Evolutionary conservation across 2,888 invertebrate genomes (phyloP).

Genomic region (Anthoptus insignis): DNA sequence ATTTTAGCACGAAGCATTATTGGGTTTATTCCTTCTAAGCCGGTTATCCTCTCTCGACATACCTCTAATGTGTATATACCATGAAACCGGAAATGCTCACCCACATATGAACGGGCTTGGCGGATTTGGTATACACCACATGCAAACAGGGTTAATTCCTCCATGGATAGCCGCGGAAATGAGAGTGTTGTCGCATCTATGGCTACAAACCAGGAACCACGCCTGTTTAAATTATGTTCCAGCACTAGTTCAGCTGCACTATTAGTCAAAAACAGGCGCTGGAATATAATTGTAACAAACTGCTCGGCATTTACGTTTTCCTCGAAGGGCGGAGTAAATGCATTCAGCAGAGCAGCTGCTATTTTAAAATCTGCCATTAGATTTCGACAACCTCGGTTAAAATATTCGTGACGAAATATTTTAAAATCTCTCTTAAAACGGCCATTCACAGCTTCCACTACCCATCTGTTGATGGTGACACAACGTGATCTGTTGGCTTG

Average conservation of each 20-base stretch:
- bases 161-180: constrained; percentile 34
- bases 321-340: constrained; percentile 33
- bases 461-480: constrained; percentile 6
- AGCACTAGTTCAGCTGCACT: neutral
- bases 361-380: constrained; percentile 44
- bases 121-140: constrained; percentile 29
- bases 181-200: constrained; percentile 37
- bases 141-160: constrained; percentile 16
- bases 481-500: constrained; percentile 37
- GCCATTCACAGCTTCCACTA: constrained; percentile 39
- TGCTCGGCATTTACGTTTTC: constrained; percentile 36
- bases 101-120: constrained; percentile 28
- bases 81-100: constrained; percentile 26
- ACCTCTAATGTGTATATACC: constrained; percentile 27
- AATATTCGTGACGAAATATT: constrained; percentile 42
- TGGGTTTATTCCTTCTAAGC: constrained; percentile 13
- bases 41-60: constrained; percentile 17
- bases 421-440: constrained; percentile 40
- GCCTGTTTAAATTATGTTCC: neutral
- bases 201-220: constrained; percentile 8
- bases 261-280: constrained; percentile 6
- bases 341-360: constrained; percentile 42
- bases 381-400: constrained; percentile 37
- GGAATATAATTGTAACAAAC: constrained; percentile 25
- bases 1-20: neutral